Base-by-base conservation (phyloP, 2,797 vertebrate species). In the Bovichtus diacanthus region DNA sequence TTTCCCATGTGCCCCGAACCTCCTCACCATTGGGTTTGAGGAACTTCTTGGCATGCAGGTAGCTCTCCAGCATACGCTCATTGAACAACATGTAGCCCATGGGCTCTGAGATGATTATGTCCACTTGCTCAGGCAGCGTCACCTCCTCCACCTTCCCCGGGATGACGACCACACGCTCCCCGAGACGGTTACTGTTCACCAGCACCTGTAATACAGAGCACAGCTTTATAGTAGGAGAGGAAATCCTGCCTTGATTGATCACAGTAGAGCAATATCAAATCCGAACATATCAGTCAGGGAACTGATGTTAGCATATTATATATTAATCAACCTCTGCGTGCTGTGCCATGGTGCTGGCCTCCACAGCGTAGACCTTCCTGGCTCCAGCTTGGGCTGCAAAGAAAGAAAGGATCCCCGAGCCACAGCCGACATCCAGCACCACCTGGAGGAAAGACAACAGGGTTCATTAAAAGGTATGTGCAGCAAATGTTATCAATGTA, bases 81-180 rank as follows among this genome's bases (percentile, higher is more conserved):
- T 99, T 99, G 90, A 99, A 99, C 58, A 99, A 95, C 98, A 99
- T 99, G 93, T 99, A 99, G 79, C 97, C 97, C 97, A 99, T 99
- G 25, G 98, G 98, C 94, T 99, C 98, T 0, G 98, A 99, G 92
- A 99, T 97, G 92, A 99, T 99, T 71, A 99, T 96, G 93, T 99
- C 98, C 21, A 99, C 98, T 92, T 99, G 97, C 88, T 99, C 98
- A 0, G 98, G 96, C 50, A 99, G 93, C 0, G 96, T 91, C 38
- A 98, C 96, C 90, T 99, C 98, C 92, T 99, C 98, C 88, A 99
- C 97, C 85, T 99, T 99, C 65, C 97, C 97, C 0, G 98, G 96
- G 88, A 99, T 97, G 59, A 99, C 97, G 31, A 97, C 92, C 70
- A 99, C 98, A 0, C 97, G 94, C 41, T 99, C 98, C 0, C 95